Percentiles rank a stretch among this genome's conserved stretches.
phyloP scores from a whole-genome alignment of 2,113 vertebrate species.

The Butorides virescens region DNA sequence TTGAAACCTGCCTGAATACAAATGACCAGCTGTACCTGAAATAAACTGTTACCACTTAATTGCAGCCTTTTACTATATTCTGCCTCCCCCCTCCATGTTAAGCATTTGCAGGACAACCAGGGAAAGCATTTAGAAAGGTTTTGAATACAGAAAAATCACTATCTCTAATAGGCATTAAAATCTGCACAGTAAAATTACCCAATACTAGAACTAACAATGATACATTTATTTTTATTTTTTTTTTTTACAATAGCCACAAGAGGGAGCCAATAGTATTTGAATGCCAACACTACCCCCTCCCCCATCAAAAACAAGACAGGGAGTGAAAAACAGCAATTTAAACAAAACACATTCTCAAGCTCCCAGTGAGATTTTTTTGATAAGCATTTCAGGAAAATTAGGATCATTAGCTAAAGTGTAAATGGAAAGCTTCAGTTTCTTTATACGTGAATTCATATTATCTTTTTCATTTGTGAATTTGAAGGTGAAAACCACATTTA shows the following conservation, averaged over 20 bases:
- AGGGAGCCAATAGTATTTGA: constrained; percentile 1
- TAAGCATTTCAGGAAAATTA: not conserved
- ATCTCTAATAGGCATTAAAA: not conserved
- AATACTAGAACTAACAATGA: not conserved
- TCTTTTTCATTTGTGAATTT: rapidly evolving
- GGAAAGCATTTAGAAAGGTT: not conserved
- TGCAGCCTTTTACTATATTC: not conserved
- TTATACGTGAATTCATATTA: not conserved
- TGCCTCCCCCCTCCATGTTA: not conserved
- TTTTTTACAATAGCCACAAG: not conserved
- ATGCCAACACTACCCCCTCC: not conserved
- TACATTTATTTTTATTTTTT: not conserved
- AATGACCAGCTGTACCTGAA: not conserved
- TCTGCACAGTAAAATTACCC: not conserved
- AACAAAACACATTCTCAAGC: not conserved
- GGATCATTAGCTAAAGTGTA: not conserved
- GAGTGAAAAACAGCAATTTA: not conserved
- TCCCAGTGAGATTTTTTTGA: not conserved
- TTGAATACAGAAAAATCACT: not conserved
- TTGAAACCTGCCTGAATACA: not conserved
- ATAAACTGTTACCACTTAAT: not conserved
- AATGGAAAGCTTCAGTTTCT: not conserved
- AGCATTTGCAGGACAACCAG: not conserved
- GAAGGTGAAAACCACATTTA: not conserved
- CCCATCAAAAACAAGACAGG: not conserved